phyloP scores from a whole-genome alignment of 1,140 invertebrate species.

The Conopomorpha cramerella region DNA sequence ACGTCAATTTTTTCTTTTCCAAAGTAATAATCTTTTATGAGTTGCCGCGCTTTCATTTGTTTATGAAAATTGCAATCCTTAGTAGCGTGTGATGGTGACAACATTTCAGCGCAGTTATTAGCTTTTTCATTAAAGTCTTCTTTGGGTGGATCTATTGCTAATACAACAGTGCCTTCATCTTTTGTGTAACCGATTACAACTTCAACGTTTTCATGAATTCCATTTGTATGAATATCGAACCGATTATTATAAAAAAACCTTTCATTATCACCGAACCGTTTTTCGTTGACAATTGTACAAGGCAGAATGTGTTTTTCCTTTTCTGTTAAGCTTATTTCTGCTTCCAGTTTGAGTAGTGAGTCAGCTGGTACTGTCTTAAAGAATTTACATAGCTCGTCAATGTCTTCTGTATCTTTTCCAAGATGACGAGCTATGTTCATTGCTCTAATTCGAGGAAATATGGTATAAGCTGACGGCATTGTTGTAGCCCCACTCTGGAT shows the following conservation, averaged over 20 bases:
- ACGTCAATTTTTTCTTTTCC: conserved; percentile 3
- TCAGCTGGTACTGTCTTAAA: conserved; percentile 2
- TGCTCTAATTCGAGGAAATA: not conserved
- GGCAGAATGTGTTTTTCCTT: not conserved
- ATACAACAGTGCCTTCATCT: too few relatives aligned
- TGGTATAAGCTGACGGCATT: conserved; percentile 1
- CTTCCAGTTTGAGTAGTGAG: not conserved
- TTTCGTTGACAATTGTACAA: conserved; percentile 11
- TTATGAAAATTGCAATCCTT: too few relatives aligned
- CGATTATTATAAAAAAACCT: conserved; percentile 13
- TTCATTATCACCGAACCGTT: conserved; percentile 16
- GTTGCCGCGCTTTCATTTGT: conserved; percentile 11
- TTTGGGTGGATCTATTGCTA: too few relatives aligned
- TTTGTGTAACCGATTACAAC: conserved; percentile 31
- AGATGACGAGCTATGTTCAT: conserved; percentile 4
- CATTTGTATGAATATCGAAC: conserved; percentile 8
- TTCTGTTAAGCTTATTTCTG: not conserved
- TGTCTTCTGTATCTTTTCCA: conserved; percentile 5
- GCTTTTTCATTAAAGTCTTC: too few relatives aligned
- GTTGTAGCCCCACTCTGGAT: conserved; percentile 14
- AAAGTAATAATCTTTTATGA: conserved; percentile 14
- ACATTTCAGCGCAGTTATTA: too few relatives aligned
- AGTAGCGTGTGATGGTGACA: too few relatives aligned
- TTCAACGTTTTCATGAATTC: conserved; percentile 23
- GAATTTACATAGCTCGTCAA: conserved; percentile 1